Evolutionary conservation across 2,888 invertebrate species (phyloP).

Genomic region (Ferdinandea cuprea): DNA sequence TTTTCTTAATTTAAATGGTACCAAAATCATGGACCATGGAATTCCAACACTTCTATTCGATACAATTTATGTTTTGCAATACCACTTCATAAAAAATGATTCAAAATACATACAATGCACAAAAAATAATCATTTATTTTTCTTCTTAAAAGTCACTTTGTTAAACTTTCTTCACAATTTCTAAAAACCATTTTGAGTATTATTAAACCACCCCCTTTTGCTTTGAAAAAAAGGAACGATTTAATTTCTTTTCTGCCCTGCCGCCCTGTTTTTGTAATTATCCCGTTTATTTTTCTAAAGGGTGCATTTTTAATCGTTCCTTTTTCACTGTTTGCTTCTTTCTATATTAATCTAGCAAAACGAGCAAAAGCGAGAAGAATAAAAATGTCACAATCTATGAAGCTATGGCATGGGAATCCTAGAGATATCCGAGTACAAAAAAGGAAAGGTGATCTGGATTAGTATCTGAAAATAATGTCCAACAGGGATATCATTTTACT

Average conservation of each 20-base stretch:
- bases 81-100: no score
- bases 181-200: not conserved
- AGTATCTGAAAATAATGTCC: conserved; percentile 82
- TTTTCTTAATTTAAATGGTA: no score
- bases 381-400: conserved; percentile 70
- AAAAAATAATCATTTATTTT: not conserved
- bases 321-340: conserved; percentile 18
- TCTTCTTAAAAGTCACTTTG: not conserved
- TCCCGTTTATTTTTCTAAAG: conserved; percentile 73
- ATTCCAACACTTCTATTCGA: no score
- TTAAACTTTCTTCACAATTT: conserved; percentile 26
- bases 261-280: conserved; percentile 62
- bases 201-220: conserved; percentile 6
- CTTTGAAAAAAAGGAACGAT: conserved; percentile 28
- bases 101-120: no score
- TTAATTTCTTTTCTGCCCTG: conserved; percentile 35
- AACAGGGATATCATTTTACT: conserved; percentile 82
- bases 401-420: conserved; percentile 42
- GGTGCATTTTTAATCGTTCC: conserved; percentile 71
- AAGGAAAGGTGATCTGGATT: conserved; percentile 82
- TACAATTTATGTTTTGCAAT: no score
- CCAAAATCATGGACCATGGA: no score
- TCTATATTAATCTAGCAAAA: conserved; percentile 70
- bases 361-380: conserved; percentile 37
- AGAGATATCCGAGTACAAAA: conserved; percentile 45